A percentile compares a stretch with the other conserved stretches of the same genome.
Evolutionary conservation across 1,140 invertebrate species (phyloP).

Genomic region (Bombus superbus): DNA sequence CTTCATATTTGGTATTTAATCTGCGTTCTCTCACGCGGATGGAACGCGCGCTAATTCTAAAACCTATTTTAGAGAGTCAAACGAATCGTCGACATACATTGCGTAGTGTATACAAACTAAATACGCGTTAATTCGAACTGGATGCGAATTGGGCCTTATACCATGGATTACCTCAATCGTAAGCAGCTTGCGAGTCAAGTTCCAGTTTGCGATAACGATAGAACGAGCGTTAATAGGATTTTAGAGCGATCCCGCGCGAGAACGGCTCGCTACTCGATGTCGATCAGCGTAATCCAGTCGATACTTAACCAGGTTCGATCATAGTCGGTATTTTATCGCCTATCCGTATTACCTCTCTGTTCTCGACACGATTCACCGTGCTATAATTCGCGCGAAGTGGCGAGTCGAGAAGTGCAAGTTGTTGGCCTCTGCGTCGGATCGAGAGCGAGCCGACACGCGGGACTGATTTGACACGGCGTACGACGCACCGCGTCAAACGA

Average conservation of each 20-base stretch:
- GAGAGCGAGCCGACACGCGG: not conserved
- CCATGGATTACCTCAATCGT: conserved; percentile 70
- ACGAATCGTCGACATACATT: conserved; percentile 27
- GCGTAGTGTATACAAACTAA: conserved; percentile 44
- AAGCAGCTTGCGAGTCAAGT: conserved; percentile 66
- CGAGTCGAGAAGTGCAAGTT: not conserved
- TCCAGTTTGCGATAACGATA: conserved; percentile 59
- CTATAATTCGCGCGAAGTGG: not conserved
- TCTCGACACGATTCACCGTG: not conserved
- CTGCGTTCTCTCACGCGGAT: conserved; percentile 33
- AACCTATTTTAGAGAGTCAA: conserved; percentile 41
- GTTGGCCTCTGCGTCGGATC: not conserved
- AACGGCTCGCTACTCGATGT: not conserved
- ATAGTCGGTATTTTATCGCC: not conserved
- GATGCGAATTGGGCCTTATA: conserved; percentile 71
- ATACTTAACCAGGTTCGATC: not conserved
- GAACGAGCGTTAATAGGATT: conserved; percentile 29
- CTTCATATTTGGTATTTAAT: not conserved
- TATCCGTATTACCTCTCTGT: not conserved
- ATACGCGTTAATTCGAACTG: conserved; percentile 61
- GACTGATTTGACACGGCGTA: not conserved
- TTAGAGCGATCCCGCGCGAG: conserved; percentile 10
- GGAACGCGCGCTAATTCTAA: conserved; percentile 57
- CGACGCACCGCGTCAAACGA: not conserved
- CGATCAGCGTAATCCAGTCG: not conserved